A percentile compares a stretch with the other conserved stretches of the same genome.
phyloP scores from a whole-genome alignment of 2,888 invertebrate species.

The Melieria picta region DNA sequence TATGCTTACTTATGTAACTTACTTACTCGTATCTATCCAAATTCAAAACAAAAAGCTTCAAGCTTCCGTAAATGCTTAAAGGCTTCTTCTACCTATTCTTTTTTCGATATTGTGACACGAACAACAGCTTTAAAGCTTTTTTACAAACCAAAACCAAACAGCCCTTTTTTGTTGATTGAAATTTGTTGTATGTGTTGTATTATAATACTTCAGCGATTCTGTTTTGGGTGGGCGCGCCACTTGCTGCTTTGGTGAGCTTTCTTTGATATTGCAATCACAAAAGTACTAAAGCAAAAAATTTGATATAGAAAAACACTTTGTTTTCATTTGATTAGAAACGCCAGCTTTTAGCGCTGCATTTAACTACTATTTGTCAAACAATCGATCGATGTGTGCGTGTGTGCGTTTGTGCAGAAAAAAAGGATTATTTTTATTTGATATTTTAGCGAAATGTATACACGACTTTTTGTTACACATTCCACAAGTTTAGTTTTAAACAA shows the following conservation, averaged over 20 bases:
- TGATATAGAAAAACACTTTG: too few species aligned
- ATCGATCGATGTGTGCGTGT: not conserved
- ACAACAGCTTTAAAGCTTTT: slow-evolving; percentile 23
- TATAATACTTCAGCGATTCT: not conserved
- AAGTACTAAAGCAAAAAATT: too few species aligned
- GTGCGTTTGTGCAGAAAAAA: slow-evolving; percentile 27
- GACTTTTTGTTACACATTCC: not conserved
- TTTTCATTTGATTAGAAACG: too few species aligned
- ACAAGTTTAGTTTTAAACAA: too few species aligned
- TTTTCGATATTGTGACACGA: slow-evolving; percentile 5
- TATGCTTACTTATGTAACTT: slow-evolving; percentile 20
- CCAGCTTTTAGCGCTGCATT: too few species aligned
- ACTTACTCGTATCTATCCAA: slow-evolving; percentile 11
- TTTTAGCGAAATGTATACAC: not conserved
- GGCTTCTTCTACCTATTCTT: slow-evolving; percentile 41
- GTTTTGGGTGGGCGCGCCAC: slow-evolving; percentile 41
- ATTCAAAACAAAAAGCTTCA: slow-evolving; percentile 26
- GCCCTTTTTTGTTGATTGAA: slow-evolving; percentile 28
- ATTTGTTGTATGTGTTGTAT: too few species aligned
- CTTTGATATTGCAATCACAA: not conserved
- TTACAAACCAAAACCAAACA: not conserved
- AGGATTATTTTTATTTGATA: slow-evolving; percentile 21
- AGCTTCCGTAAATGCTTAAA: slow-evolving; percentile 39
- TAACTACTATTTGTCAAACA: too few species aligned
- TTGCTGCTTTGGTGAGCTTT: slow-evolving; percentile 51